Base-by-base conservation (phyloP, 2,797 vertebrate genomes). In the Lithobates sylvaticus region DNA sequence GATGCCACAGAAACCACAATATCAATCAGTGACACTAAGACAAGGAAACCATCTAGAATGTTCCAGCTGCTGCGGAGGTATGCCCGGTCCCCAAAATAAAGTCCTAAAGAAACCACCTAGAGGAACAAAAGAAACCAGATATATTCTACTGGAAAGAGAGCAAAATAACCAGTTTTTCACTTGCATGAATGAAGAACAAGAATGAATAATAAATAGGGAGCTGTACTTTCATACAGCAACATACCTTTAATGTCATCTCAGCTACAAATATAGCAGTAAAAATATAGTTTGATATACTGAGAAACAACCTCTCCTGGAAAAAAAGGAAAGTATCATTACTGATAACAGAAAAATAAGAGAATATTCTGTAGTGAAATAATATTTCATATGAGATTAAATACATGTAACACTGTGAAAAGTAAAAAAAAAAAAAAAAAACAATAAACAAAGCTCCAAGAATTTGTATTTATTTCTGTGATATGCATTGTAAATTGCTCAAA, bases 21-120 rank as follows among this genome's bases (percentile, higher is more conserved):
- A 92, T 99, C 98, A 75, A 99, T 95, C 89, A 99, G 93, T 16
- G 98, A 99, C 83, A 99, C 98, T 0, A 99, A 98, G 88, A 99
- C 98, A 83, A 99, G 94, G 91, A 99, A 99, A 78, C 98, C 97
- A 36, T 99, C 98, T 89, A 99, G 93, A 88, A 99, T 92, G 36
- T 99, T 99, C 98, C 98, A 99, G 89, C 98, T 99, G 93, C 98
- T 99, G 70, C 97, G 95, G 84, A 99, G 93, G 88, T 99, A 99
- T 0, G 98, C 96, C 90, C 98, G 96, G 32, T 98, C 96, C 0
- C 98, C 98, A 67, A 99, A 90, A 90, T 98, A 99, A 50, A 99
- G 91, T 54, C 98, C 98, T 93, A 99, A 95, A 2, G 98, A 98
- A 84, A 99, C 97, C 91, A 99, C 97, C 98, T 99, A 88, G 8